Base-by-base conservation (phyloP, 2,888 invertebrate species). In the Aricia artaxerxes region DNA sequence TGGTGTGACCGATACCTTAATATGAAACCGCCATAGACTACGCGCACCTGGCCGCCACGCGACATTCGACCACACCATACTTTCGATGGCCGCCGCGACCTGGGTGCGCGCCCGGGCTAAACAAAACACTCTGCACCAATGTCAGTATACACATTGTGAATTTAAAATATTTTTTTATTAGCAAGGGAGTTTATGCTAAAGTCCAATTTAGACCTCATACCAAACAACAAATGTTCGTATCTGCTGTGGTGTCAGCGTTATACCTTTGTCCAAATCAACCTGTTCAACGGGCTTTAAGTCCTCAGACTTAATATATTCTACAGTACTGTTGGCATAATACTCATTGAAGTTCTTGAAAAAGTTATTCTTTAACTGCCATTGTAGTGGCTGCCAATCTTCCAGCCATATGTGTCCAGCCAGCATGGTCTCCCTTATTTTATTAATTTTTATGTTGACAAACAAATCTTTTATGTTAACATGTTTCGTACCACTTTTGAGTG, bases 221-320 rank as follows among this genome's bases (percentile, higher is more conserved):
- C 73, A 78, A 61, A 95, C 85, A 2, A 97, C 89, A 85, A 97
- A 97, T 0, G 97, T 97, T 73, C 96, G 92, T 80, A 97, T 97
- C 87, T 97, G 95, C 95, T 97, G 97, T 0, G 97, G 97, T 1
- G 89, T 89, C 24, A 97, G 86, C 1, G 90, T 89, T 0, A 97
- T 88, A 0, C 86, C 88, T 16, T 84, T 72, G 5, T 87, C 85
- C 4, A 92, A 83, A 57, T 86, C 83, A 0, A 87, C 82, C 0
- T 84, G 83, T 1, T 85, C 84, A 1, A 80, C 40, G 0, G 78
- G 13, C 64, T 82, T 82, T 57, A 73, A 7, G 1, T 76, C 57
- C 0, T 76, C 79, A 0, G 85, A 84, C 0, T 84, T 81, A 1
- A 79, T 82, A 82, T 79, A 89, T 4, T 85, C 84, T 0, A 81